These are phyloP conservation scores for Trachemys scripta DNA, from an alignment of 2,113 vertebrate genomes.

Conservation along the genomic window DNA sequence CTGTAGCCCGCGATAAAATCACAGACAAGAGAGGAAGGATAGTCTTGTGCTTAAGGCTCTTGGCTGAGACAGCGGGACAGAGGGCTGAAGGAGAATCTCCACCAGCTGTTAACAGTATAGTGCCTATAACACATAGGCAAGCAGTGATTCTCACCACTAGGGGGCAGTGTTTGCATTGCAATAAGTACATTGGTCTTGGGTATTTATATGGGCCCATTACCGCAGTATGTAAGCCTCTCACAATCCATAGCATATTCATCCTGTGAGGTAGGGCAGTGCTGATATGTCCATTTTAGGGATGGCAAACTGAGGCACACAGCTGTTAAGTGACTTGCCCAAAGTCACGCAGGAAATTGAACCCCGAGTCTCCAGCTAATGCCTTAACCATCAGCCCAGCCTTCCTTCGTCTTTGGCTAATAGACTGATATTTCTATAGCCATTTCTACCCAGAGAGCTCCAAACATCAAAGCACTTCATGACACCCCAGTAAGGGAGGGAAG, in stretches of 20 bases:
- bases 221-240: neutral
- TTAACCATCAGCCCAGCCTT: neutral
- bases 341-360: neutral
- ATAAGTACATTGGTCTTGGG: neutral
- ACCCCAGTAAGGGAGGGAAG: neutral
- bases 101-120: neutral
- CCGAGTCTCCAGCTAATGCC: neutral
- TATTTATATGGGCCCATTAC: neutral
- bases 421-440: neutral
- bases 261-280: neutral
- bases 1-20: neutral
- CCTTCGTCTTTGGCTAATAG: neutral
- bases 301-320: neutral
- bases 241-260: neutral
- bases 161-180: neutral
- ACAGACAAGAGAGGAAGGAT: neutral
- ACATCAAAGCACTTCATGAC: neutral
- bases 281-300: neutral
- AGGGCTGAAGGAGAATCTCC: neutral
- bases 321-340: neutral
- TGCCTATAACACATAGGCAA: neutral
- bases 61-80: neutral
- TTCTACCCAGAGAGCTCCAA: neutral
- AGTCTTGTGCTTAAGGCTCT: neutral
- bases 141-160: neutral